Percentiles rank a stretch among this genome's conserved stretches.
These are phyloP conservation scores for Noctua janthe DNA, from an alignment of 2,888 invertebrate genomes.

Conservation along the genomic window DNA sequence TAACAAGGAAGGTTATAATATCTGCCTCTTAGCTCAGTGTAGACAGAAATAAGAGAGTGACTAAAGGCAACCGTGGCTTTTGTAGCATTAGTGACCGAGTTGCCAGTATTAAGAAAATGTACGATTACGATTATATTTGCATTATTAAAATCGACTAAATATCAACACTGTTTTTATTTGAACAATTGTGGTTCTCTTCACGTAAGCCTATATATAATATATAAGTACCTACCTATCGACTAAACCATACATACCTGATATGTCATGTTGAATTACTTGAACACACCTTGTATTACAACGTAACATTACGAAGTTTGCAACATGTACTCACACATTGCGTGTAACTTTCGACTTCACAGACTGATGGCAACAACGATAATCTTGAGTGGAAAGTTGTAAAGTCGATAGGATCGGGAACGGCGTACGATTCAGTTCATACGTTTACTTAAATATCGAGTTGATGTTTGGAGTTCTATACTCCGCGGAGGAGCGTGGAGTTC, in stretches of 20 bases:
- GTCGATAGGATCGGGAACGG: constrained; percentile 44
- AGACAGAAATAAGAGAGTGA: too few species aligned
- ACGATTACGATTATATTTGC: too few species aligned
- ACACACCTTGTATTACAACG: constrained; percentile 17
- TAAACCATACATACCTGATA: neutral
- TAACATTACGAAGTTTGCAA: constrained; percentile 36
- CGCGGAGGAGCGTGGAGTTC: constrained; percentile 1
- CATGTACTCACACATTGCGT: constrained; percentile 31
- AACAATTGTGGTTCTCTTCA: neutral
- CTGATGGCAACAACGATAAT: constrained; percentile 57
- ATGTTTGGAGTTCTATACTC: constrained; percentile 41
- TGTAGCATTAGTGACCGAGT: too few species aligned
- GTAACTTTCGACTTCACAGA: constrained; percentile 42
- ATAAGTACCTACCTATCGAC: neutral
- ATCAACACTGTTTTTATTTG: too few species aligned
- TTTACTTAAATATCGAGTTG: constrained; percentile 50
- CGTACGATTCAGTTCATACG: constrained; percentile 48
- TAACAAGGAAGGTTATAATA: too few species aligned
- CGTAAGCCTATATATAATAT: too few species aligned
- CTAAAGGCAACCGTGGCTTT: too few species aligned
- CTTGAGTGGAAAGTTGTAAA: constrained; percentile 62
- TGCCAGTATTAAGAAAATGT: too few species aligned
- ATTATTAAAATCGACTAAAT: too few species aligned
- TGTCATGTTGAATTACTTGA: constrained; percentile 17
- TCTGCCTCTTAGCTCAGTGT: too few species aligned